phyloP scores from a whole-genome alignment of 2,113 vertebrate species.

The Cololabis saira region DNA sequence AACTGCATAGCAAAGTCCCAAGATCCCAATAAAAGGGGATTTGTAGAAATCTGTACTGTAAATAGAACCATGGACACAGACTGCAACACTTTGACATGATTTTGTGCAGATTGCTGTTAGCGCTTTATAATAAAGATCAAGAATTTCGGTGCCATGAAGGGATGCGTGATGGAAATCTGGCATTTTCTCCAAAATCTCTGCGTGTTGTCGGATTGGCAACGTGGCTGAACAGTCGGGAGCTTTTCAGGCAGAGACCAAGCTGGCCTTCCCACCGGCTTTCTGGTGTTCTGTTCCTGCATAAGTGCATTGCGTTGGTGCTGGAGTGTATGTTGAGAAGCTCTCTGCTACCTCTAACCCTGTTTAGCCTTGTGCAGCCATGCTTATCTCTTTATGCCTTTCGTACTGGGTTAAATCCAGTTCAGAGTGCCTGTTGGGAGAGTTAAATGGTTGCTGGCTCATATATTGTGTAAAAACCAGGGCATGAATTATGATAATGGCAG shows the following conservation, averaged over 20 bases:
- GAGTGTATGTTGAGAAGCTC: conserved; percentile 24
- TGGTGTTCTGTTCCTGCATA: conserved; percentile 8
- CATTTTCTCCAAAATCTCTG: conserved; percentile 10
- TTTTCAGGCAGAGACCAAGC: conserved; percentile 20
- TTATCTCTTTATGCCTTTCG: conserved; percentile 31
- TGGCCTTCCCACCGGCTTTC: not conserved
- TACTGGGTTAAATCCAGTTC: conserved; percentile 53
- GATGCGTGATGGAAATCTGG: not conserved
- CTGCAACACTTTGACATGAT: conserved; percentile 3
- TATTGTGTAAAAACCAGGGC: conserved; percentile 37
- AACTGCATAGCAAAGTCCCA: too few species aligned
- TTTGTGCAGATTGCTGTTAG: not conserved
- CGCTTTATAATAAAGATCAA: conserved; percentile 2
- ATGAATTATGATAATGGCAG: conserved; percentile 29
- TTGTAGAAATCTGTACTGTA: too few species aligned
- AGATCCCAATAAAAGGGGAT: too few species aligned
- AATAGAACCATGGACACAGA: not conserved
- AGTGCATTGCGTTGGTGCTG: conserved; percentile 19
- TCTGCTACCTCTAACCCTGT: conserved; percentile 19
- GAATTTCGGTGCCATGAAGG: conserved; percentile 7
- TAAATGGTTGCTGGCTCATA: conserved; percentile 32
- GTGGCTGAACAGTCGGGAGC: conserved; percentile 5
- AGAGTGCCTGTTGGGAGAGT: conserved; percentile 33
- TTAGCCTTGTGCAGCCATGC: conserved; percentile 36
- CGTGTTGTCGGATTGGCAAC: conserved; percentile 14